Evolutionary conservation across 1,140 invertebrate species (phyloP).

Genomic region (Sitobion miscanthi): DNA sequence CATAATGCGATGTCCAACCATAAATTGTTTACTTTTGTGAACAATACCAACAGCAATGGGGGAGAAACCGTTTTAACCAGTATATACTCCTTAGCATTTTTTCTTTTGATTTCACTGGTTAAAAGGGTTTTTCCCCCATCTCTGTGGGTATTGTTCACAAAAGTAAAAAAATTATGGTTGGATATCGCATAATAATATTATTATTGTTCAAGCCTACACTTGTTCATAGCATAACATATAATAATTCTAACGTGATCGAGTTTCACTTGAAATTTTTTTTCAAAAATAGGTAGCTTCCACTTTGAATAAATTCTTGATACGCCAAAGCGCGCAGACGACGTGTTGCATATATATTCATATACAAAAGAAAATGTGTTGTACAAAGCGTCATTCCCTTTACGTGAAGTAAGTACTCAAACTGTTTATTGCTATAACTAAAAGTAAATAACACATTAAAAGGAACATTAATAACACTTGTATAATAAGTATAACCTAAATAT

Average conservation of each 20-base stretch:
- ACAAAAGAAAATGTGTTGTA: not conserved
- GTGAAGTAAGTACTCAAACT: no score
- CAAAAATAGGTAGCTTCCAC: not conserved
- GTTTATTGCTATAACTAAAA: not conserved
- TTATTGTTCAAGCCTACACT: not conserved
- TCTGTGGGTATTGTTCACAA: no score
- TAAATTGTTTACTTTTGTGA: not conserved
- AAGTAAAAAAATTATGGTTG: not conserved
- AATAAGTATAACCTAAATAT: not conserved
- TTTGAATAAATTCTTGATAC: not conserved
- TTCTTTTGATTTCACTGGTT: not conserved
- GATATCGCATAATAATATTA: not conserved
- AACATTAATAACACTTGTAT: not conserved
- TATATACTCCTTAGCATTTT: not conserved
- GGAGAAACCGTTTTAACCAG: not conserved
- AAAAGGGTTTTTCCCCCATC: not conserved
- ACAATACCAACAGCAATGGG: no score
- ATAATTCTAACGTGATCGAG: not conserved
- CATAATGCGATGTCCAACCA: not conserved
- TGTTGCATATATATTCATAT: not conserved
- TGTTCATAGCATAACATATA: not conserved
- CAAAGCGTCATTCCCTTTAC: not conserved
- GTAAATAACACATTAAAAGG: not conserved
- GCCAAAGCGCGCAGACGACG: not conserved
- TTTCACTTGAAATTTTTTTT: not conserved